These are phyloP conservation scores for Drosophila orosa DNA, from an alignment of 1,140 invertebrate species.

Conservation along the genomic window DNA sequence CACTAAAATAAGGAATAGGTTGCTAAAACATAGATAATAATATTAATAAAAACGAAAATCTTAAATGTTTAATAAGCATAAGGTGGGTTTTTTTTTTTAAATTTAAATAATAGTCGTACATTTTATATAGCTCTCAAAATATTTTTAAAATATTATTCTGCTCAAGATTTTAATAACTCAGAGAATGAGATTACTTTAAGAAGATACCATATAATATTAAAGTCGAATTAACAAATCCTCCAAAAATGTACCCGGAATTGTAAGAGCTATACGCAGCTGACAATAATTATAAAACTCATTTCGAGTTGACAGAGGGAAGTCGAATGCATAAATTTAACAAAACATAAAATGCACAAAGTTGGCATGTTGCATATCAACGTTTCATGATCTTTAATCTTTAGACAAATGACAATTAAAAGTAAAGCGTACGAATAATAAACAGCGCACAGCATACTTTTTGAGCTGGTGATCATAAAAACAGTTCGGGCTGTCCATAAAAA, in stretches of 20 bases:
- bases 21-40: too few species aligned
- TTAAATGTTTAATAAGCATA: too few species aligned
- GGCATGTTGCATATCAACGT: constrained; percentile 68
- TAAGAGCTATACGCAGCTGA: constrained; percentile 22
- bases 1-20: too few species aligned
- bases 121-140: too few species aligned
- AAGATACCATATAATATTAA: neutral
- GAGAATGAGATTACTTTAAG: neutral
- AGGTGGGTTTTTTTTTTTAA: too few species aligned
- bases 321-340: constrained; percentile 13
- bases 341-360: constrained; percentile 59
- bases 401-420: constrained; percentile 74
- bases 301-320: constrained; percentile 18
- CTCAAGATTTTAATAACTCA: neutral
- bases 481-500: constrained; percentile 44
- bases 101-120: too few species aligned
- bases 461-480: constrained; percentile 46
- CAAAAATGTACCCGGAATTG: neutral
- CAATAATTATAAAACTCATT: constrained; percentile 58
- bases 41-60: too few species aligned
- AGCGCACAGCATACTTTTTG: constrained; percentile 26
- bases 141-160: too few species aligned
- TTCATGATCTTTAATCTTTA: constrained; percentile 73
- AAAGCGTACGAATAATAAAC: constrained; percentile 63
- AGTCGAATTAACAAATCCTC: neutral